phyloP scores from a whole-genome alignment of 2,113 vertebrate species.

The Coptodon bakossiorum region DNA sequence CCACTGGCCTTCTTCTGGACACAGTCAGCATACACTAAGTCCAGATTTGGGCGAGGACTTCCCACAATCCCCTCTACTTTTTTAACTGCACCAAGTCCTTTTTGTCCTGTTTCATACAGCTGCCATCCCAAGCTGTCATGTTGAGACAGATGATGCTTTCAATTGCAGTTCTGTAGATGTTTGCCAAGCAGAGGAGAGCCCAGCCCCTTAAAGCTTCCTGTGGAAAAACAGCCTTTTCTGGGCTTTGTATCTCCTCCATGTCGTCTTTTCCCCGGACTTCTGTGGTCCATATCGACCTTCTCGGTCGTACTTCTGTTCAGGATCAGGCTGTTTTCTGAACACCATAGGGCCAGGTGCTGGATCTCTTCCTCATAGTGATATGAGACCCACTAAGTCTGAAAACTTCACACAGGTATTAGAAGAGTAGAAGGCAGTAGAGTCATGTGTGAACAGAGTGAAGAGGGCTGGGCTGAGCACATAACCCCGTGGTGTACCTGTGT shows the following conservation, averaged over 20 bases:
- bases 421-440: neutral
- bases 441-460: neutral
- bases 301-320: accelerated
- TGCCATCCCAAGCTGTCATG: accelerated
- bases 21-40: neutral
- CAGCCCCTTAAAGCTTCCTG: neutral
- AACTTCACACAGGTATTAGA: neutral
- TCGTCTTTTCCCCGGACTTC: accelerated
- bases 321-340: neutral
- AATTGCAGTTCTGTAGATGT: neutral
- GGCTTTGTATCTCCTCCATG: neutral
- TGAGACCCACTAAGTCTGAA: neutral
- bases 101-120: neutral
- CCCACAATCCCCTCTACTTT: neutral
- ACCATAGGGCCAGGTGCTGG: neutral
- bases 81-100: neutral
- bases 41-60: neutral
- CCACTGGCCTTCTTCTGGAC: neutral
- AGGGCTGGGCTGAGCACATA: neutral
- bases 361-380: neutral
- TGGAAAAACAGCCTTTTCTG: neutral
- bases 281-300: neutral
- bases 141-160: neutral
- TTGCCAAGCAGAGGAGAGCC: neutral
- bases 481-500: neutral